phyloP scores from a whole-genome alignment of 2,888 invertebrate species.

The Orthonevra nobilis region DNA sequence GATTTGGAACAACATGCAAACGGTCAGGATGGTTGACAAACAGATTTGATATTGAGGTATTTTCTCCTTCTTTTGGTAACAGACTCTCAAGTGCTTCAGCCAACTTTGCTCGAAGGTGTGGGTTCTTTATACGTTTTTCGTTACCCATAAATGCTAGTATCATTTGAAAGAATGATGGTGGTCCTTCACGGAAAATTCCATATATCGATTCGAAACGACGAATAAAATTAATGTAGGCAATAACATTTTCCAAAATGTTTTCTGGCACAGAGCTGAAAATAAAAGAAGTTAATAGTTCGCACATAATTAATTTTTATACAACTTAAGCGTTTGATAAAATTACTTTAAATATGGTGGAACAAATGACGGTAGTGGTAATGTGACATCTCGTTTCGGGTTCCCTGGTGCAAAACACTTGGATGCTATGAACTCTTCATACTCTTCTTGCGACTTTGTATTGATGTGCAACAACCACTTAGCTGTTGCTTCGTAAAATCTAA shows the following conservation, averaged over 20 bases:
- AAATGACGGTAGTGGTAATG: constrained; percentile 84
- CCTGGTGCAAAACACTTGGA: constrained; percentile 83
- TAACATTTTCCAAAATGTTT: constrained; percentile 92
- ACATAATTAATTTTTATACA: not conserved
- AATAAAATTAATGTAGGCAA: constrained; percentile 89
- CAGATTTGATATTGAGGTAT: constrained; percentile 85
- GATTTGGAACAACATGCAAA: constrained; percentile 87
- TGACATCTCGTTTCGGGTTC: constrained; percentile 80
- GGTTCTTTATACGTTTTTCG: constrained; percentile 90
- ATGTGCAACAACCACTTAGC: constrained; percentile 93
- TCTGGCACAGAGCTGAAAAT: constrained; percentile 91
- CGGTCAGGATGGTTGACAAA: constrained; percentile 89
- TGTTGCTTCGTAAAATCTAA: constrained; percentile 90
- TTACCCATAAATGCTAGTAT: constrained; percentile 95
- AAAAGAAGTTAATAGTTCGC: too few relatives aligned
- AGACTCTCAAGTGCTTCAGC: constrained; percentile 94
- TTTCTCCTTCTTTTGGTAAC: constrained; percentile 85
- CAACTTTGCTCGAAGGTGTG: constrained; percentile 93
- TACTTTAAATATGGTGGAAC: constrained; percentile 87
- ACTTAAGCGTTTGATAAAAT: constrained; percentile 27
- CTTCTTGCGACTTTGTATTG: constrained; percentile 82
- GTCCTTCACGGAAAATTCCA: constrained; percentile 85
- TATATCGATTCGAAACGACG: constrained; percentile 84
- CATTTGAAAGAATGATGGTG: constrained; percentile 87
- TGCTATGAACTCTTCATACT: constrained; percentile 75